Percentiles rank a stretch among this genome's conserved stretches.
Evolutionary conservation across 2,113 vertebrate genomes (phyloP).

Genomic region (Thamnaconus septentrionalis): DNA sequence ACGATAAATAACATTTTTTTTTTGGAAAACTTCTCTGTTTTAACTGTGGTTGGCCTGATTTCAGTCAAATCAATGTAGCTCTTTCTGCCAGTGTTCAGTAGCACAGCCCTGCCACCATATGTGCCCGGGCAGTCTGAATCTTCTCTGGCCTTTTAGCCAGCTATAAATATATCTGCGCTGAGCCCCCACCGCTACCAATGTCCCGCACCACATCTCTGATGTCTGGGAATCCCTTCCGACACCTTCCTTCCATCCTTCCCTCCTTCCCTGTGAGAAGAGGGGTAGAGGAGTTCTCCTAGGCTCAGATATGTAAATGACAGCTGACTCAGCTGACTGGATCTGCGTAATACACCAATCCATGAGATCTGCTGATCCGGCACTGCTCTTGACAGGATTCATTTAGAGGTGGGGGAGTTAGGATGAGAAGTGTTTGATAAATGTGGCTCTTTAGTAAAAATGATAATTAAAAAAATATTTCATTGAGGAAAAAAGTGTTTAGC

Average conservation of each 20-base stretch:
- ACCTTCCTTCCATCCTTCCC: slow-evolving; percentile 8
- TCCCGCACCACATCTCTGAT: neutral
- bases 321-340: slow-evolving; percentile 37
- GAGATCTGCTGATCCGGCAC: slow-evolving; percentile 27
- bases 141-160: slow-evolving; percentile 68
- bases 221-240: neutral
- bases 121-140: slow-evolving; percentile 37
- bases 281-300: slow-evolving; percentile 11
- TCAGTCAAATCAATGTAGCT: slow-evolving; percentile 2
- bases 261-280: neutral
- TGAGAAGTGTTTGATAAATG: too few relatives aligned
- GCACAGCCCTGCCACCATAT: slow-evolving; percentile 28
- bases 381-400: slow-evolving; percentile 20
- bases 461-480: too few relatives aligned
- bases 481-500: too few relatives aligned
- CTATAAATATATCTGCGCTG: slow-evolving; percentile 63
- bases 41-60: neutral
- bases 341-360: slow-evolving; percentile 9
- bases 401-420: neutral
- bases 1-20: too few relatives aligned
- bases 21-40: too few relatives aligned
- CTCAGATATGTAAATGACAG: slow-evolving; percentile 35
- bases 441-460: too few relatives aligned
- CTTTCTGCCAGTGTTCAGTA: slow-evolving; percentile 6
- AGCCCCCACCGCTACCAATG: neutral